Percentiles rank a stretch among this genome's conserved stretches.
phyloP scores from a whole-genome alignment of 2,888 invertebrate species.

The Amphipyra tragopoginis region DNA sequence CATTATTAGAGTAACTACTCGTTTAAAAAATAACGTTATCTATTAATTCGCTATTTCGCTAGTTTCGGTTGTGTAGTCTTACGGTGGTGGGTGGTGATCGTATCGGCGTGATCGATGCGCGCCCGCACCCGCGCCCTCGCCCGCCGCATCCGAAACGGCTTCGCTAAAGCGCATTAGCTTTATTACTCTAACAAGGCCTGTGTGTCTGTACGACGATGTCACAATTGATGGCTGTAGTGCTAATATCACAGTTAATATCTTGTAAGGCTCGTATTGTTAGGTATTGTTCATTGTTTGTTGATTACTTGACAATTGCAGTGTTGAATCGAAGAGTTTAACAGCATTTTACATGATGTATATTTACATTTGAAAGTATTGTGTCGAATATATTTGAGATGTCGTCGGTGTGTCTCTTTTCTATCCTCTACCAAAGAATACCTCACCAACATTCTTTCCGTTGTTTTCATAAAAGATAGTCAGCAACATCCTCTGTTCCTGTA shows the following conservation, averaged over 20 bases:
- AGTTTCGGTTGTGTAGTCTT: constrained; percentile 60
- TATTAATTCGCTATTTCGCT: constrained; percentile 64
- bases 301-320: neutral
- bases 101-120: constrained; percentile 70
- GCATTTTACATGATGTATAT: no score
- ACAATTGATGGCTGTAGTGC: constrained; percentile 27
- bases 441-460: no score
- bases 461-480: no score
- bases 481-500: no score
- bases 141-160: constrained; percentile 58
- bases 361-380: no score
- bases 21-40: constrained; percentile 49
- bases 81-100: constrained; percentile 67
- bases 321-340: no score
- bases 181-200: constrained; percentile 63
- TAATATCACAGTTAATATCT: constrained; percentile 25
- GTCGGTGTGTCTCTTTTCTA: no score
- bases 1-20: constrained; percentile 8
- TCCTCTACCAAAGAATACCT: no score
- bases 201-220: constrained; percentile 41
- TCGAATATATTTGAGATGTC: no score
- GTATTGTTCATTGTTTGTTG: neutral
- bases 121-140: constrained; percentile 54
- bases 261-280: neutral
- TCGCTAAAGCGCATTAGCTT: constrained; percentile 69